Conservation (phyloP, 1,140 invertebrate species). For the Mactra quadrangularis region DNA sequence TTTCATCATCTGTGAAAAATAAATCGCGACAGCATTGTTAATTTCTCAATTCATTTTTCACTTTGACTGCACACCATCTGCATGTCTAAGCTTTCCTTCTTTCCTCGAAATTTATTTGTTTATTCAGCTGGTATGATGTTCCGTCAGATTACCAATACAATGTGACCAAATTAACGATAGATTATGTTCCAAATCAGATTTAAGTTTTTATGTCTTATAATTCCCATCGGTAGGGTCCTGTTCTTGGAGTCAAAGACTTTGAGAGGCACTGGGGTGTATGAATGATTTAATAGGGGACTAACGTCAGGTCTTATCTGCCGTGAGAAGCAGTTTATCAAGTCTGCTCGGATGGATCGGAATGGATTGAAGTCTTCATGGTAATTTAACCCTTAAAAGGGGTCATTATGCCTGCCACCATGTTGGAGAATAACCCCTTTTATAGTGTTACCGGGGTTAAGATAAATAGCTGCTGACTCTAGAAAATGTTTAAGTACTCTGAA, state of each 20-base stretch:
- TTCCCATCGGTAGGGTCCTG: slow-evolving; percentile 25
- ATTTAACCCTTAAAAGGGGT: slow-evolving; percentile 34
- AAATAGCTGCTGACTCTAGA: too few relatives aligned
- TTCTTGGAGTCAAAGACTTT: slow-evolving; percentile 14
- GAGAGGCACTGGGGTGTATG: slow-evolving; percentile 20
- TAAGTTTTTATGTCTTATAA: slow-evolving; percentile 31
- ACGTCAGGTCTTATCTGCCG: slow-evolving; percentile 27
- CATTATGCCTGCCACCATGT: slow-evolving; percentile 11
- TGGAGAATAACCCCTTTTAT: too few relatives aligned
- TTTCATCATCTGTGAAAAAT: slow-evolving; percentile 1
- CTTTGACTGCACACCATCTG: slow-evolving; percentile 32
- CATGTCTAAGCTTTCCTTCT: slow-evolving; percentile 1
- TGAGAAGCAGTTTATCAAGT: slow-evolving; percentile 46
- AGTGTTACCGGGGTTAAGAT: too few relatives aligned
- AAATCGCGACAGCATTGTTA: slow-evolving; percentile 36
- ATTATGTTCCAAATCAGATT: slow-evolving; percentile 46
- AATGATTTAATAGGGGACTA: slow-evolving; percentile 18
- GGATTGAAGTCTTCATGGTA: slow-evolving; percentile 10
- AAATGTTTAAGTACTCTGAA: too few relatives aligned
- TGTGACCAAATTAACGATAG: slow-evolving; percentile 39
- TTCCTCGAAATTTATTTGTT: slow-evolving; percentile 33
- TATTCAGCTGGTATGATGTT: slow-evolving; percentile 36
- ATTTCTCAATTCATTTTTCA: slow-evolving; percentile 39
- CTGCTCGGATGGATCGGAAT: slow-evolving; percentile 26
- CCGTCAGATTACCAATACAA: slow-evolving; percentile 3